phyloP scores from a whole-genome alignment of 2,888 invertebrate genomes.

The Polymixis flavicincta region DNA sequence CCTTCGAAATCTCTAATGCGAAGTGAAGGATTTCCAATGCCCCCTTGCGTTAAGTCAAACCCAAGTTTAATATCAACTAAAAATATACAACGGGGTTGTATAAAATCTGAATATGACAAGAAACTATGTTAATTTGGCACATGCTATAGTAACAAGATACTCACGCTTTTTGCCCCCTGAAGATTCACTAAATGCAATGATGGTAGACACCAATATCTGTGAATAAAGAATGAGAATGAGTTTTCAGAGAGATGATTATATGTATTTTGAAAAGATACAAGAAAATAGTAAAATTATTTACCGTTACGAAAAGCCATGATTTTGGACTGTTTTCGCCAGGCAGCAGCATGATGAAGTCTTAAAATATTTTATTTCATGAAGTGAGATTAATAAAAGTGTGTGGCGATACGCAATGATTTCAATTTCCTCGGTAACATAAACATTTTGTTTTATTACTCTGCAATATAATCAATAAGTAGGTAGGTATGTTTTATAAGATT shows the following conservation, averaged over 20 bases:
- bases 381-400: constrained; percentile 52
- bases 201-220: constrained; percentile 52
- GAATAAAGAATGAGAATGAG: constrained; percentile 34
- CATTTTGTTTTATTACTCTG: constrained; percentile 62
- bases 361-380: constrained; percentile 56
- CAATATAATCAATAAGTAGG: constrained; percentile 38
- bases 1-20: constrained; percentile 79
- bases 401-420: constrained; percentile 78
- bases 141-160: constrained; percentile 21
- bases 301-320: constrained; percentile 73
- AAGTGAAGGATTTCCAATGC: constrained; percentile 75
- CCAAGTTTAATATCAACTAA: constrained; percentile 82
- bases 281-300: constrained; percentile 58
- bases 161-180: constrained; percentile 72
- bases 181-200: constrained; percentile 63
- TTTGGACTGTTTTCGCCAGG: constrained; percentile 65
- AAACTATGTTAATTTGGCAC: constrained; percentile 24
- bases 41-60: constrained; percentile 79
- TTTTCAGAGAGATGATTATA: neutral
- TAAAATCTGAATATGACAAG: constrained; percentile 23
- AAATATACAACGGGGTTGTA: constrained; percentile 64
- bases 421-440: constrained; percentile 73
- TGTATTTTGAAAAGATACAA: neutral
- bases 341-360: constrained; percentile 72
- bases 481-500: constrained; percentile 36